Percentiles rank a stretch among this genome's conserved stretches.
Conservation (phyloP, 1,140 invertebrate genomes). For the Zaprionus taronus region DNA sequence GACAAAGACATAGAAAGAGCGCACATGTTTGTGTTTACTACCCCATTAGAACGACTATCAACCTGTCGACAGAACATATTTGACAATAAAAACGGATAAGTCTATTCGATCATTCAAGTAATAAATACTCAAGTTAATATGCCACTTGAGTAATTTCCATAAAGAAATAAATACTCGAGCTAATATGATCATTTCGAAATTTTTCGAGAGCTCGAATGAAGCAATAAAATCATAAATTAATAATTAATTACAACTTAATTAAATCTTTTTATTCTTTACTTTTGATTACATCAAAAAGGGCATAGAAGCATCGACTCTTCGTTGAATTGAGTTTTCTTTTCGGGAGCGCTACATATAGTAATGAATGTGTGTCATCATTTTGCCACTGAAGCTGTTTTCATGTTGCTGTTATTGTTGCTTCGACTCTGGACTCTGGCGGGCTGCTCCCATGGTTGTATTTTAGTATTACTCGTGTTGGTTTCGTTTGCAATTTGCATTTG, state of each 20-base stretch:
- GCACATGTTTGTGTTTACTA: not conserved
- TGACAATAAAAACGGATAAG: not conserved
- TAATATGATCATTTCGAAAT: not conserved
- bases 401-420: constrained; percentile 1
- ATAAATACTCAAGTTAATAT: not conserved
- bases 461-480: not conserved
- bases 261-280: not conserved
- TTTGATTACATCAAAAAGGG: not conserved
- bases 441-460: constrained; percentile 27
- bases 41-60: constrained; percentile 11
- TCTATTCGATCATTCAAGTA: not conserved
- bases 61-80: constrained; percentile 4
- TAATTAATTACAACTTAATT: not conserved
- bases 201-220: not conserved
- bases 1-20: constrained; percentile 5
- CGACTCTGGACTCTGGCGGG: constrained; percentile 24
- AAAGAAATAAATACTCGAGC: not conserved
- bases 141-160: not conserved
- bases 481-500: constrained; percentile 37
- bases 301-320: not conserved
- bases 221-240: constrained; percentile 1
- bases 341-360: not conserved
- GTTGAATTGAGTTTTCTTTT: not conserved
- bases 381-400: constrained; percentile 22
- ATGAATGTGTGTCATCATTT: constrained; percentile 49